Evolutionary conservation across 2,888 invertebrate genomes (phyloP).

Genomic region (Cetonia aurata): DNA sequence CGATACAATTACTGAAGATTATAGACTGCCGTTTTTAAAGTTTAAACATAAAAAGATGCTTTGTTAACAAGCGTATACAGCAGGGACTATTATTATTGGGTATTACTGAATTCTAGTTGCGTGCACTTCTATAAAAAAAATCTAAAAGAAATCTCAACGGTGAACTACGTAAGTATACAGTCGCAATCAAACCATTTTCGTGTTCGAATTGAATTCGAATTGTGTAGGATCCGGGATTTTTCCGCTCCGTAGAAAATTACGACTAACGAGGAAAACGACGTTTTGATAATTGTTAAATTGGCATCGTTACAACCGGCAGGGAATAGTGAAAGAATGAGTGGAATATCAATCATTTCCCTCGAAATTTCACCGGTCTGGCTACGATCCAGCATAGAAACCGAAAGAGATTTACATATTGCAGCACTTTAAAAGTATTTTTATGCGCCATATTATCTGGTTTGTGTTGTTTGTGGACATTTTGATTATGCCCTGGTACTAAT

Average conservation of each 20-base stretch:
- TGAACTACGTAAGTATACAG: no score
- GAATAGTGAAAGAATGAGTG: background rate
- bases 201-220: background rate
- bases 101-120: no score
- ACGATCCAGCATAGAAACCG: background rate
- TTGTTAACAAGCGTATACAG: no score
- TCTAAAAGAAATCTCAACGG: no score
- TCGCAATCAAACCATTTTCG: no score
- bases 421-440: constrained; percentile 12
- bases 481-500: background rate
- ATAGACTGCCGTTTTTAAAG: no score
- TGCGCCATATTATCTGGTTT: background rate
- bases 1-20: no score
- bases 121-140: no score
- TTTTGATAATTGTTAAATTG: constrained; percentile 30
- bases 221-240: background rate
- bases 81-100: no score
- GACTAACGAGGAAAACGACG: background rate
- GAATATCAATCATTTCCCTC: constrained; percentile 24
- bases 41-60: no score
- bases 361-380: constrained; percentile 1
- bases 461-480: constrained; percentile 1
- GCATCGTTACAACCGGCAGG: constrained; percentile 6
- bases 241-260: background rate
- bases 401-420: constrained; percentile 36